Evolutionary conservation across 2,888 invertebrate genomes (phyloP).

Genomic region (Biston stratarius): DNA sequence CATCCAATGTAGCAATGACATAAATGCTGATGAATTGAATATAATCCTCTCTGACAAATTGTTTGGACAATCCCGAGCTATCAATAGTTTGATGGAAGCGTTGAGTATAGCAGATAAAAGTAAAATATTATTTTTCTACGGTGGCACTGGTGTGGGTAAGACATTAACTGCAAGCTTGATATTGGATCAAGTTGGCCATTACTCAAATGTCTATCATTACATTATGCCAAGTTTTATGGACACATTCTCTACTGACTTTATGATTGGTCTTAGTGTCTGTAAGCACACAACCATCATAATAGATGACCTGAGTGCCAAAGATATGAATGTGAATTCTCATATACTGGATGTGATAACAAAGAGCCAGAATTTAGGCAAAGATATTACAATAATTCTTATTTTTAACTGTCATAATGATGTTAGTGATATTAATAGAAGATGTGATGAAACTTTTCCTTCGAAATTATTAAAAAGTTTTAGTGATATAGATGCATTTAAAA

Average conservation of each 20-base stretch:
- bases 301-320: conserved; percentile 67
- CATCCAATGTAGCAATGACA: conserved; percentile 62
- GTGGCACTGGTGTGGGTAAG: conserved; percentile 81
- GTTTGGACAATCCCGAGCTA: conserved; percentile 70
- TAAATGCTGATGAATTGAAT: conserved; percentile 55
- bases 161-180: conserved; percentile 70
- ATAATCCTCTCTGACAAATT: conserved; percentile 57
- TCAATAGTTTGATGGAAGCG: conserved; percentile 58
- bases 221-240: conserved; percentile 73
- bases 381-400: conserved; percentile 70
- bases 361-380: conserved; percentile 62
- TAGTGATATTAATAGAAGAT: conserved; percentile 56
- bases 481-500: conserved; percentile 59
- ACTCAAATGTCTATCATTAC: conserved; percentile 76
- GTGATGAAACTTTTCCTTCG: conserved; percentile 58
- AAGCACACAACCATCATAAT: conserved; percentile 67
- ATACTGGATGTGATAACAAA: conserved; percentile 64
- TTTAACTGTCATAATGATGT: conserved; percentile 68
- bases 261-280: conserved; percentile 72
- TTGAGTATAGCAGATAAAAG: conserved; percentile 55
- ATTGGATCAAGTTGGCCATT: conserved; percentile 60
- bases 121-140: conserved; percentile 74
- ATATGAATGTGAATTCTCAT: conserved; percentile 56
- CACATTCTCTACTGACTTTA: conserved; percentile 65
- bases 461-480: conserved; percentile 57